Percentiles rank a stretch among this genome's conserved stretches.
Conservation (phyloP, 2,888 invertebrate species). For the Anthrax anthrax region DNA sequence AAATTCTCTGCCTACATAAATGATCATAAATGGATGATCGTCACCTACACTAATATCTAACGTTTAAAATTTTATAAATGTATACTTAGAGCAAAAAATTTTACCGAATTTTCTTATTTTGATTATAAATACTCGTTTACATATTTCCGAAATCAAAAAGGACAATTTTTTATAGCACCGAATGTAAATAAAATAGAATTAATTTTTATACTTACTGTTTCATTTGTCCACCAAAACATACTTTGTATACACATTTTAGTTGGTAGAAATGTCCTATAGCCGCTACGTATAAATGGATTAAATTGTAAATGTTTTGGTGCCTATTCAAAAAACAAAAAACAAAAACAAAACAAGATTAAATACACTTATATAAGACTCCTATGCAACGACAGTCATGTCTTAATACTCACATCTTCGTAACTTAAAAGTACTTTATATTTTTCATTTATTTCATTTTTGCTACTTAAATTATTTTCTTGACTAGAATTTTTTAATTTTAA, state of each 20-base stretch:
- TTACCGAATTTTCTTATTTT: not conserved
- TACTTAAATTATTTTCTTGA: constrained; percentile 9
- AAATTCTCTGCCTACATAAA: too few species aligned
- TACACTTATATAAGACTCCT: not conserved
- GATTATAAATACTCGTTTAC: not conserved
- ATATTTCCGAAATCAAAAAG: too few species aligned
- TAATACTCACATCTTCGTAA: constrained; percentile 35
- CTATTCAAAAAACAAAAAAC: constrained; percentile 22
- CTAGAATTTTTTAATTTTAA: constrained; percentile 2
- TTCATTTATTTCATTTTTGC: constrained; percentile 12
- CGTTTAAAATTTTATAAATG: too few species aligned
- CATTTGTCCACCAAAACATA: constrained; percentile 93
- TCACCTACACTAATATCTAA: too few species aligned
- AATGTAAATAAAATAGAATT: too few species aligned
- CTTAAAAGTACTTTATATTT: constrained; percentile 28
- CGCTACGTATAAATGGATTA: constrained; percentile 72
- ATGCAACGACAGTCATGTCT: not conserved
- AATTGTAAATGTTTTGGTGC: constrained; percentile 75
- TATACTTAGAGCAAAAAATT: too few species aligned
- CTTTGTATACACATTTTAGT: constrained; percentile 79
- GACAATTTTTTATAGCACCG: too few species aligned
- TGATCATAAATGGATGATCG: too few species aligned
- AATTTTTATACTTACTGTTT: constrained; percentile 49
- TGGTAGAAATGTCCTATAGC: constrained; percentile 70
- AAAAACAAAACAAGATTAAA: not conserved